Evolutionary conservation across 2,797 vertebrate species (phyloP), one percentile per base, ranked within the genome.

Genomic region (Galago senegalensis): DNA sequence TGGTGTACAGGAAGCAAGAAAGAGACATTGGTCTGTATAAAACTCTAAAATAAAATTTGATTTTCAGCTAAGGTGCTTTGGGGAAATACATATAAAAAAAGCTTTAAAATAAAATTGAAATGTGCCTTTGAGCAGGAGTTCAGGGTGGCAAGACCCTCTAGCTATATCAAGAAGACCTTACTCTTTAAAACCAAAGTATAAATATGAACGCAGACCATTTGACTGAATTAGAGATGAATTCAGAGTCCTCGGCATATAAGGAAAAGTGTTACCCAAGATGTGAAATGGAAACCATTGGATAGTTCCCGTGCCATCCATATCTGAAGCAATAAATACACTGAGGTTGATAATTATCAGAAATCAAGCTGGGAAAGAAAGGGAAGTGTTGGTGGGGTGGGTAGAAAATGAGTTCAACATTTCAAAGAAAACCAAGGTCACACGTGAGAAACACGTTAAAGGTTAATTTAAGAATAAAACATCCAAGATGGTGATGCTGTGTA

Each of bases 21-120:
- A 93, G 89, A 96, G 92, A 87, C 77, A 90, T 81, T 76, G 53
- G 96, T 95, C 94, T 96, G 49, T 91, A 96, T 63, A 91, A 97
- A 95, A 40, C 84, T 91, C 77, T 85, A 94, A 96, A 96, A 61
- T 86, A 69, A 97, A 96, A 97, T 96, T 82, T 97, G 87, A 95
- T 89, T 96, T 94, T 95, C 87, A 83, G 16, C 37, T 61, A 2
- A 2, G 86, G 96, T 95, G 67, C 87, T 95, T 93, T 97, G 49
- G 29, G 94, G 81, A 83, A 76, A 89, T 65, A 96, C 84, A 90
- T 4, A 91, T 92, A 0, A 86, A 97, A 97, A 76, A 69, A 27
- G 60, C 89, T 96, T 96, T 97, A 70, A 93, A 96, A 95, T 79
- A 96, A 97, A 98, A 97, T 23, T 96, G 96, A 97, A 97, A 96